phyloP scores from a whole-genome alignment of 2,797 vertebrate species.

The Jordanella pulchra region DNA sequence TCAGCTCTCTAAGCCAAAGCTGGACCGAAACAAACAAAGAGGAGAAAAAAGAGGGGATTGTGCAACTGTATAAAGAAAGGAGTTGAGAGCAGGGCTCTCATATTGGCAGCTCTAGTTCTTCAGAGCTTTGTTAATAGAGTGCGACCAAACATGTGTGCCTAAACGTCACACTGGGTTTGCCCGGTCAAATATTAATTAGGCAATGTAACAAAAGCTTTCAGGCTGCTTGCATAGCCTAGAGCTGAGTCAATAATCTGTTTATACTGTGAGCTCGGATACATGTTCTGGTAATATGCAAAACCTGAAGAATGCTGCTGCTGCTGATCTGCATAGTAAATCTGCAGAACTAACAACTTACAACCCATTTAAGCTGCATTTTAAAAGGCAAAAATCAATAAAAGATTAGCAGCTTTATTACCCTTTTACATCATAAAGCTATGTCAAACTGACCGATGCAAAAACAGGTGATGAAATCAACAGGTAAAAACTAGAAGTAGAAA shows the following conservation, averaged over 20 bases:
- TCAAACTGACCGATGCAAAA: background rate
- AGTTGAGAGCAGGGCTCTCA: constrained; percentile 17
- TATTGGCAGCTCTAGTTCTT: constrained; percentile 14
- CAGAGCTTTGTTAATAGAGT: background rate
- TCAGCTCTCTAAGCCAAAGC: constrained; percentile 24
- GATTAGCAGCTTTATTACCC: background rate
- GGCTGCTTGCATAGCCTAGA: background rate
- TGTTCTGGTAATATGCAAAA: too few relatives aligned
- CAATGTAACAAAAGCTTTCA: constrained; percentile 12
- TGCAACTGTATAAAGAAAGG: constrained; percentile 39
- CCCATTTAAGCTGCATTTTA: background rate
- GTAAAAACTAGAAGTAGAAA: background rate
- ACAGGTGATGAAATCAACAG: background rate
- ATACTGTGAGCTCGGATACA: constrained; percentile 8
- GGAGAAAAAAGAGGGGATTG: constrained; percentile 24
- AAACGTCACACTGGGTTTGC: background rate
- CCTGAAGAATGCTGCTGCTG: background rate
- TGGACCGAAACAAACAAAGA: constrained; percentile 15
- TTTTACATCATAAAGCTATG: background rate
- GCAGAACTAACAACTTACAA: background rate
- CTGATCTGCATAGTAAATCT: background rate
- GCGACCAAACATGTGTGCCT: background rate
- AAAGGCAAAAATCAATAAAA: background rate
- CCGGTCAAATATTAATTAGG: constrained; percentile 58
- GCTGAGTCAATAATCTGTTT: constrained; percentile 23